phyloP scores from a whole-genome alignment of 1,140 invertebrate species.

The Nomia melanderi region DNA sequence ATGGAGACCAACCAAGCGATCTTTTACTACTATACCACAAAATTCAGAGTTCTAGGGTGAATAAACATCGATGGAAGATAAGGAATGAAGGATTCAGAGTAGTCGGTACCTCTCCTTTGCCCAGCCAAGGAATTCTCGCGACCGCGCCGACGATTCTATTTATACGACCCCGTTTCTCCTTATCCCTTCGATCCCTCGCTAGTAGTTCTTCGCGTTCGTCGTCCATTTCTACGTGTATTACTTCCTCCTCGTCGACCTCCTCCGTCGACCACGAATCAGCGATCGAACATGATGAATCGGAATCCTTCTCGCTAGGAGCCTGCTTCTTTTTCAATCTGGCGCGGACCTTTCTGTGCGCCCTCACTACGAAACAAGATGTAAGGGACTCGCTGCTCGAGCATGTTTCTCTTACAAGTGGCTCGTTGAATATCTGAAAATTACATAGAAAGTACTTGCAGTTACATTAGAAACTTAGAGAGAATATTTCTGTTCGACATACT shows the following conservation, averaged over 20 bases:
- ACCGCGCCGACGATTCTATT: slow-evolving; percentile 63
- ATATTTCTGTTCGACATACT: slow-evolving; percentile 54
- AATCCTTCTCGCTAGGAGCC: slow-evolving; percentile 18
- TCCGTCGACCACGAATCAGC: slow-evolving; percentile 64
- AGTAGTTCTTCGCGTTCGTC: slow-evolving; percentile 53
- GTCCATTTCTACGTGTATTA: slow-evolving; percentile 65
- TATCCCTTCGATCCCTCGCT: slow-evolving; percentile 29
- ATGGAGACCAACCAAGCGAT: too few species aligned
- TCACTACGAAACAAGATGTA: slow-evolving; percentile 64
- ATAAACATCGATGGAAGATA: not conserved
- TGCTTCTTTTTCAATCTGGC: slow-evolving; percentile 42
- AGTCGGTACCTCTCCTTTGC: slow-evolving; percentile 39
- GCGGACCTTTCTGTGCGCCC: slow-evolving; percentile 55
- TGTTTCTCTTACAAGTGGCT: slow-evolving; percentile 48
- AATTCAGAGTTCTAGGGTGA: too few species aligned
- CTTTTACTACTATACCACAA: too few species aligned
- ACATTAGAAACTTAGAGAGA: too few species aligned
- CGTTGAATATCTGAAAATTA: slow-evolving; percentile 69
- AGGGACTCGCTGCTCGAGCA: slow-evolving; percentile 56
- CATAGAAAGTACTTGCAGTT: too few species aligned
- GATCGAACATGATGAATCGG: slow-evolving; percentile 60
- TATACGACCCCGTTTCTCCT: slow-evolving; percentile 53
- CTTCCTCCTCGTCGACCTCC: slow-evolving; percentile 63
- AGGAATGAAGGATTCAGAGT: not conserved
- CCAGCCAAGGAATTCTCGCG: slow-evolving; percentile 61